Conservation (phyloP, 2,888 invertebrate genomes). For the Galeruca laticollis region DNA sequence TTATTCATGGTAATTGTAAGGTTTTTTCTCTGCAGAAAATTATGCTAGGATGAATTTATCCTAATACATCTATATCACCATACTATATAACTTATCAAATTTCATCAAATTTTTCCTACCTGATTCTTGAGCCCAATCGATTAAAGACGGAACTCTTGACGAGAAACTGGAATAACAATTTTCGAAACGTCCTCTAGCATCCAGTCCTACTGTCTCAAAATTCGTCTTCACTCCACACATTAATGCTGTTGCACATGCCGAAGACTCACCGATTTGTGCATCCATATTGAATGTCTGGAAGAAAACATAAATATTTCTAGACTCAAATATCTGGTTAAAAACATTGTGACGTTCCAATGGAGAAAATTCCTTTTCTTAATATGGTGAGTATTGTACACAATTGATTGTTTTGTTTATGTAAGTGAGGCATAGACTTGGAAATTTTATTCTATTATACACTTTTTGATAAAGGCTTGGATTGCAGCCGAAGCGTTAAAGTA, state of each 20-base stretch:
- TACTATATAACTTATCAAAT: background rate
- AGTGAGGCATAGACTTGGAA: no score
- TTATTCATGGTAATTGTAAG: no score
- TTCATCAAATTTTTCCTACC: slow-evolving; percentile 62
- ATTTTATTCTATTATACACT: no score
- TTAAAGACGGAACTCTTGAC: slow-evolving; percentile 70
- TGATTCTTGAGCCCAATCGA: slow-evolving; percentile 73
- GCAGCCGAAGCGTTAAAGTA: no score
- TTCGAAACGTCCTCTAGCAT: slow-evolving; percentile 71
- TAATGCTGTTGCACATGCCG: slow-evolving; percentile 76
- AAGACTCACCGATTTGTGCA: slow-evolving; percentile 76
- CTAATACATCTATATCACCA: no score
- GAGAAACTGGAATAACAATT: slow-evolving; percentile 71
- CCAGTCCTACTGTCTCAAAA: slow-evolving; percentile 74
- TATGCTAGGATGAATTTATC: no score
- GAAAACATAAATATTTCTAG: slow-evolving; percentile 34
- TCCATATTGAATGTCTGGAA: slow-evolving; percentile 77
- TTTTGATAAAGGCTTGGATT: no score
- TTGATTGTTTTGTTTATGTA: no score
- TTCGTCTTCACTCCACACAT: slow-evolving; percentile 78
- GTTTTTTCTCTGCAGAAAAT: no score
- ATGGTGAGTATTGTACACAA: no score
- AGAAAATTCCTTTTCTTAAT: no score
- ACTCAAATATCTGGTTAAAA: background rate
- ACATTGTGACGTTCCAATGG: no score